phyloP scores from a whole-genome alignment of 2,888 invertebrate species.

The Calameuta idolon region DNA sequence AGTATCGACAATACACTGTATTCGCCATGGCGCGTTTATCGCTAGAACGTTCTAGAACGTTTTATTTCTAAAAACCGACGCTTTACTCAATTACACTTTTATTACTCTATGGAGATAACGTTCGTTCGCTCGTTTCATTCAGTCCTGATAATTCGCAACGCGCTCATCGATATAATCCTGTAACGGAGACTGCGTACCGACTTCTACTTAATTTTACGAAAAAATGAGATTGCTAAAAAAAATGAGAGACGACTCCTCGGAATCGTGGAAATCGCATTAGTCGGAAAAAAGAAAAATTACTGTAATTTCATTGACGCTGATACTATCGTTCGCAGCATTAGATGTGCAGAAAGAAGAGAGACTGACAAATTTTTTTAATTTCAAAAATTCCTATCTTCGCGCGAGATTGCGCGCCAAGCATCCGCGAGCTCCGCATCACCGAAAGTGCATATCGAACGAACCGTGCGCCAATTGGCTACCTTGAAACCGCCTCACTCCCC shows the following conservation, averaged over 20 bases:
- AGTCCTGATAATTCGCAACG: background rate
- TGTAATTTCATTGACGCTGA: background rate
- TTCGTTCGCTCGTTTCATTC: background rate
- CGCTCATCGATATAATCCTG: background rate
- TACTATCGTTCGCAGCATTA: background rate
- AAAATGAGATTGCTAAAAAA: background rate
- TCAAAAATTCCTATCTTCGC: background rate
- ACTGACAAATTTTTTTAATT: no score
- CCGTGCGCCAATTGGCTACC: background rate
- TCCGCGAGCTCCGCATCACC: background rate
- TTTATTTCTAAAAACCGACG: background rate
- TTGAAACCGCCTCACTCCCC: background rate
- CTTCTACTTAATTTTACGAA: background rate
- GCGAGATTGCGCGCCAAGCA: background rate
- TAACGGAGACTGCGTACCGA: background rate
- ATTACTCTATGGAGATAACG: background rate
- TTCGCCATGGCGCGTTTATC: background rate
- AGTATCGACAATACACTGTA: background rate
- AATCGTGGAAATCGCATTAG: background rate
- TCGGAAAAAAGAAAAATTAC: background rate
- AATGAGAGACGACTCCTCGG: background rate
- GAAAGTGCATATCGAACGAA: background rate
- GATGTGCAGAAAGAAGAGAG: background rate
- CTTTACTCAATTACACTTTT: background rate
- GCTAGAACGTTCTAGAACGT: background rate